Evolutionary conservation across 2,797 vertebrate species (phyloP).

Genomic region (Typhlichthys subterraneus): DNA sequence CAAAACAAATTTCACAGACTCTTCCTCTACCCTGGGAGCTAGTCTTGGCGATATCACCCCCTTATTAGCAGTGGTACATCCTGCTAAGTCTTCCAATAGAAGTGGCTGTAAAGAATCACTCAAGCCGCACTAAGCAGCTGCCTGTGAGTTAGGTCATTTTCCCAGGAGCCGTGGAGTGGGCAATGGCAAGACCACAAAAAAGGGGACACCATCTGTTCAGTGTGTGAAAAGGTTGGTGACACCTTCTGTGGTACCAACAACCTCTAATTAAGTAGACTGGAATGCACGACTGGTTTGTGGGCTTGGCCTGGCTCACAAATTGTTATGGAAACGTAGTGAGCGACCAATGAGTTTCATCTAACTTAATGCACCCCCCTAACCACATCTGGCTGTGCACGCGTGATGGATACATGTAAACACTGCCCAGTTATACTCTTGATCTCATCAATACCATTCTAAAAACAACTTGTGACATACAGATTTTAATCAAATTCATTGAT

Average conservation of each 20-base stretch:
- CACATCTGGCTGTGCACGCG: slow-evolving; percentile 58
- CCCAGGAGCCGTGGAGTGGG: slow-evolving; percentile 98
- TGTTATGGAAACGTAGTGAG: slow-evolving; percentile 81
- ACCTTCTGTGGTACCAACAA: slow-evolving; percentile 98
- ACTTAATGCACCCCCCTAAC: slow-evolving; percentile 15
- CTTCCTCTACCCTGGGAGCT: slow-evolving; percentile 29
- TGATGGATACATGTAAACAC: slow-evolving; percentile 34
- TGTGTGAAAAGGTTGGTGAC: slow-evolving; percentile 95
- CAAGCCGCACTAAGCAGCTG: slow-evolving; percentile 99
- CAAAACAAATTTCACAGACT: slow-evolving; percentile 44
- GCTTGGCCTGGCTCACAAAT: slow-evolving; percentile 83
- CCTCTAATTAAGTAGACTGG: slow-evolving; percentile 98
- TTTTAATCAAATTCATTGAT: slow-evolving; percentile 11
- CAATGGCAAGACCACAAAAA: slow-evolving; percentile 97
- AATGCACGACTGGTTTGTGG: slow-evolving; percentile 83
- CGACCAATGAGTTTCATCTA: slow-evolving; percentile 51
- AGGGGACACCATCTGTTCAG: slow-evolving; percentile 96
- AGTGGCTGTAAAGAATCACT: slow-evolving; percentile 98
- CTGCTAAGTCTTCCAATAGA: slow-evolving; percentile 89
- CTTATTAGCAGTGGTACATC: slow-evolving; percentile 83
- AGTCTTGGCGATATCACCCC: slow-evolving; percentile 44
- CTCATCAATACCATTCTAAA: slow-evolving; percentile 19
- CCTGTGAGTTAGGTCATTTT: slow-evolving; percentile 99
- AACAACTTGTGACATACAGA: not conserved
- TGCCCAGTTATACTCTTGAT: slow-evolving; percentile 29